Evolutionary conservation across 2,113 vertebrate species (phyloP).

Genomic region (Prionailurus viverrinus): DNA sequence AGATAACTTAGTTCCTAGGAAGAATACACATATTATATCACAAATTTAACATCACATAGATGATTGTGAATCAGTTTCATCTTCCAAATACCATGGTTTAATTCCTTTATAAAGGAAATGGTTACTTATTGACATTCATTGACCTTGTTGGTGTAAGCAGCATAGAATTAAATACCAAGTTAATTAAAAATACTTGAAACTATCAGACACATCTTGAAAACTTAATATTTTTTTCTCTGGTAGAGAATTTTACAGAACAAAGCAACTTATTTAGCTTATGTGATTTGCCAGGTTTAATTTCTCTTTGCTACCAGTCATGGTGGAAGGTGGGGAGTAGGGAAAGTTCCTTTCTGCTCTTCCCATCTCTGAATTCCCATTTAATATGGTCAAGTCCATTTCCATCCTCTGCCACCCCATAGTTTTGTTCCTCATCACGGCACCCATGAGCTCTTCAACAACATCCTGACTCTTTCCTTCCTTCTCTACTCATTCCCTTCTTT

Average conservation of each 20-base stretch:
- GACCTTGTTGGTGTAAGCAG: neutral
- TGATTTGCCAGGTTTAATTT: conserved; percentile 28
- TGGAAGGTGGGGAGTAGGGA: too few species aligned
- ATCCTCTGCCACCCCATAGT: neutral
- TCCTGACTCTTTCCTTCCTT: neutral
- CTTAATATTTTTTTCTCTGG: neutral
- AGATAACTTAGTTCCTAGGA: neutral
- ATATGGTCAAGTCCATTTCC: neutral
- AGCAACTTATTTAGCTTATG: neutral
- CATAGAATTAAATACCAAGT: neutral
- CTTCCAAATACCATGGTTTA: neutral
- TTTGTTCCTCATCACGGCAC: neutral
- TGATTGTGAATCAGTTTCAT: neutral
- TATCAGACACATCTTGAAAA: neutral
- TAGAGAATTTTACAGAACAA: neutral
- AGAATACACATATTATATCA: neutral
- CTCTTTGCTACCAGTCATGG: neutral
- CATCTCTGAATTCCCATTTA: neutral
- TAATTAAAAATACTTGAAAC: conserved; percentile 9
- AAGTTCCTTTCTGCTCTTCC: neutral
- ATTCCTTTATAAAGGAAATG: neutral
- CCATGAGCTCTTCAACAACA: neutral
- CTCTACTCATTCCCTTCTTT: neutral
- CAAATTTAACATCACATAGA: neutral
- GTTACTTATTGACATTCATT: neutral